phyloP scores from a whole-genome alignment of 1,140 invertebrate species.

The Neomicropteryx cornuta region DNA sequence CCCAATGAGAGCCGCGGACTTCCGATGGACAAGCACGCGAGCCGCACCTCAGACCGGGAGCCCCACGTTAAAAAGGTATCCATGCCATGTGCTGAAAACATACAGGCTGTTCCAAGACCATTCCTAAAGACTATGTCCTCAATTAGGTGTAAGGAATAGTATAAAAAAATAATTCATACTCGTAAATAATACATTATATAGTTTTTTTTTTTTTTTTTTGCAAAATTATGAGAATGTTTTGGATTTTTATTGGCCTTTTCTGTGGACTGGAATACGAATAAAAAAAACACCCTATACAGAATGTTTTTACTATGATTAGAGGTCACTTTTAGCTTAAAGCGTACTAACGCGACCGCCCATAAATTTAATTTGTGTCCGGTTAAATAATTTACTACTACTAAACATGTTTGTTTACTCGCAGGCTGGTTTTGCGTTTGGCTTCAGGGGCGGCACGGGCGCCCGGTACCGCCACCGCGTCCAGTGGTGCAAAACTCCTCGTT shows the following conservation, averaged over 20 bases:
- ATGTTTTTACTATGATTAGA: too few species aligned
- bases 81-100: constrained; percentile 18
- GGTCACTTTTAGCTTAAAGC: too few species aligned
- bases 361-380: constrained; percentile 1
- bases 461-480: constrained; percentile 22
- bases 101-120: constrained; percentile 4
- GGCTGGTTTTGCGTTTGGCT: constrained; percentile 6
- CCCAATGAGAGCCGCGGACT: constrained; percentile 10
- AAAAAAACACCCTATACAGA: too few species aligned
- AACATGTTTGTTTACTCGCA: constrained; percentile 4
- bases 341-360: constrained; percentile 2
- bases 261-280: too few species aligned
- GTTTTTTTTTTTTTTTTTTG: too few species aligned
- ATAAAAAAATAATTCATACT: too few species aligned
- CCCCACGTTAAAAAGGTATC: constrained; percentile 18
- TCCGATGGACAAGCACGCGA: constrained; percentile 2
- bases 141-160: too few species aligned
- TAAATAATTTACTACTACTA: neutral
- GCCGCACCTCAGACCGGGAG: constrained; percentile 20
- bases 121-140: constrained; percentile 1
- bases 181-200: too few species aligned
- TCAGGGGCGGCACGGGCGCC: constrained; percentile 11
- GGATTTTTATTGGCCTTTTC: too few species aligned
- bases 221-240: too few species aligned
- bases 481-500: constrained; percentile 38